A percentile compares a stretch with the other conserved stretches of the same genome.
Conservation (phyloP, 2,797 vertebrate genomes). For the Cirrhinus mrigala region DNA sequence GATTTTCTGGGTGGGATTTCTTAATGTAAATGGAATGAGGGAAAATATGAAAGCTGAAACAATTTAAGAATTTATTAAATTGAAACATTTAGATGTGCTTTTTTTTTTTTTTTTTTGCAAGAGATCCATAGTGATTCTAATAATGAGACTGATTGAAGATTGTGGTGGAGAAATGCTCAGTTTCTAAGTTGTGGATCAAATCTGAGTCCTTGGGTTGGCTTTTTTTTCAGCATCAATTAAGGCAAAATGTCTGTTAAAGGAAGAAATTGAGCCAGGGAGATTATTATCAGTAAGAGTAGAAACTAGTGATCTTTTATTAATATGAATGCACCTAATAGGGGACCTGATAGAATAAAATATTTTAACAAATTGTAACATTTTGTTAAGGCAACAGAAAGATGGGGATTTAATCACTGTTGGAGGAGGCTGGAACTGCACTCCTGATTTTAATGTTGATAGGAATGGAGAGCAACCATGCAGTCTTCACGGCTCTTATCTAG, state of each 20-base stretch:
- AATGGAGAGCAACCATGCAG: background rate
- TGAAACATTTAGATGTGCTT: background rate
- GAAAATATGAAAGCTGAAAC: background rate
- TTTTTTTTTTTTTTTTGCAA: background rate
- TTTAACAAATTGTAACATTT: background rate
- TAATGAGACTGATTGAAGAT: background rate
- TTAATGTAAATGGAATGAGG: background rate
- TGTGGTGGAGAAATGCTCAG: background rate
- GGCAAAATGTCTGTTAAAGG: no score
- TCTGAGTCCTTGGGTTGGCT: background rate
- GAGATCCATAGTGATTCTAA: background rate
- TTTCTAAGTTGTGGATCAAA: background rate
- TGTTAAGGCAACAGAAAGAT: background rate
- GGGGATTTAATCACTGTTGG: no score
- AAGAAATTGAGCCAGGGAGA: background rate
- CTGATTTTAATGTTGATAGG: background rate
- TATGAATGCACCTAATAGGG: background rate
- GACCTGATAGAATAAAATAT: background rate
- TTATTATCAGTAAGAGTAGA: background rate
- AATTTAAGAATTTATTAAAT: conserved; percentile 12
- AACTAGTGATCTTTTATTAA: background rate
- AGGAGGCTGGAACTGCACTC: background rate
- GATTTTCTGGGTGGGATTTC: background rate
- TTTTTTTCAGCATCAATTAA: no score
- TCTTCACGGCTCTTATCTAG: background rate